Conservation (phyloP, 2,888 invertebrate species). For the Ichneumoninae sp. region DNA sequence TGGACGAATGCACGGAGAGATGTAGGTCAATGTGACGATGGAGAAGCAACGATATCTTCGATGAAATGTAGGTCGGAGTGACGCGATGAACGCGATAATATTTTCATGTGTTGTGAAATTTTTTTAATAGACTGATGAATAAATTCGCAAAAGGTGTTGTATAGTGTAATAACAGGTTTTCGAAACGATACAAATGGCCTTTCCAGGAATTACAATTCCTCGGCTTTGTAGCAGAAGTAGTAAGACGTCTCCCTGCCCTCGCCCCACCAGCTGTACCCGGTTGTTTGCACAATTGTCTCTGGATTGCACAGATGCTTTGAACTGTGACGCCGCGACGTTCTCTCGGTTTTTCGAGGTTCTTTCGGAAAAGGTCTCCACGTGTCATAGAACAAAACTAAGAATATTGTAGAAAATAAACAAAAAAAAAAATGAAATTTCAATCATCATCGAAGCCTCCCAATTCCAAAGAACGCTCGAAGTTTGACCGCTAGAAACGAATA, state of each 20-base stretch:
- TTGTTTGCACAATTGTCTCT: conserved; percentile 78
- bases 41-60: background rate
- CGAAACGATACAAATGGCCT: conserved; percentile 29
- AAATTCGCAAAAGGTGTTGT: conserved; percentile 23
- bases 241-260: background rate
- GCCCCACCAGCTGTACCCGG: conserved; percentile 21
- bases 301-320: conserved; percentile 75
- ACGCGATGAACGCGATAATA: conserved; percentile 15
- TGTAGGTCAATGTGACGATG: background rate
- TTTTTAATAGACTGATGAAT: conserved; percentile 19
- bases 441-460: background rate
- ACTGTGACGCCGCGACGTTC: conserved; percentile 42
- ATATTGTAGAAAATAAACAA: background rate
- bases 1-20: background rate
- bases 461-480: background rate
- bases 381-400: conserved; percentile 39
- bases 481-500: no score
- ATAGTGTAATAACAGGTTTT: conserved; percentile 3
- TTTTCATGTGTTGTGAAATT: conserved; percentile 17
- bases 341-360: background rate
- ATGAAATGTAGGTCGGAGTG: background rate
- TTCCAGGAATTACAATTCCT: conserved; percentile 28
- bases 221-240: conserved; percentile 48
- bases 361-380: background rate
- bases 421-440: background rate